phyloP scores from a whole-genome alignment of 2,113 vertebrate genomes.

The Ptyas mucosa region DNA sequence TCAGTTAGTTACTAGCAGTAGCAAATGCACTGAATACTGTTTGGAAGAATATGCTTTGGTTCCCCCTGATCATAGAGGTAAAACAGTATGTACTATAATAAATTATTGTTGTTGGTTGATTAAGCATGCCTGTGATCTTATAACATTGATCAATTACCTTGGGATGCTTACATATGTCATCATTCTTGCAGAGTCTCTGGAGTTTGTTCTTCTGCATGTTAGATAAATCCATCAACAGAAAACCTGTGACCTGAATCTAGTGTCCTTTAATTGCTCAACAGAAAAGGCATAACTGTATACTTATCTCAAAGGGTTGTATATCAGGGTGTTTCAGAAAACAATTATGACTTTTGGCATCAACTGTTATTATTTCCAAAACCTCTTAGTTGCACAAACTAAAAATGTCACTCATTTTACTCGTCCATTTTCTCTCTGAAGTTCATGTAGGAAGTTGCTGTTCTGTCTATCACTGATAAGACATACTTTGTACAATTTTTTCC shows the following conservation, averaged over 20 bases:
- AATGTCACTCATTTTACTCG: background rate
- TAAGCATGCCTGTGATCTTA: no score
- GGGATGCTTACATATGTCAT: no score
- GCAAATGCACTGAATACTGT: background rate
- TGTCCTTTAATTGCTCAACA: no score
- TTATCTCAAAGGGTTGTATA: background rate
- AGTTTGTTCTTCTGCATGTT: no score
- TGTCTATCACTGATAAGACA: background rate
- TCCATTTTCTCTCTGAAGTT: background rate
- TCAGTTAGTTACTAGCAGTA: background rate
- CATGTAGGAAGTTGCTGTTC: conserved; percentile 18
- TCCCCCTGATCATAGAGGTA: background rate
- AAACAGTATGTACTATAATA: background rate
- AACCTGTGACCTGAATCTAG: no score
- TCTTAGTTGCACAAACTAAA: background rate
- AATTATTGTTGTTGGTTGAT: no score
- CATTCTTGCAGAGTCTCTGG: no score
- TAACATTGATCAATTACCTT: no score
- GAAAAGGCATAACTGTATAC: no score
- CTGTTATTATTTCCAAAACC: conserved; percentile 10
- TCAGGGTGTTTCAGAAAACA: background rate
- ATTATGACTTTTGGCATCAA: background rate
- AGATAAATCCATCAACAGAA: no score
- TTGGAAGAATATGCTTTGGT: background rate
- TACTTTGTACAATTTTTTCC: conserved; percentile 30